Base-by-base conservation (phyloP, 2,113 vertebrate species). In the Cervus canadensis region DNA sequence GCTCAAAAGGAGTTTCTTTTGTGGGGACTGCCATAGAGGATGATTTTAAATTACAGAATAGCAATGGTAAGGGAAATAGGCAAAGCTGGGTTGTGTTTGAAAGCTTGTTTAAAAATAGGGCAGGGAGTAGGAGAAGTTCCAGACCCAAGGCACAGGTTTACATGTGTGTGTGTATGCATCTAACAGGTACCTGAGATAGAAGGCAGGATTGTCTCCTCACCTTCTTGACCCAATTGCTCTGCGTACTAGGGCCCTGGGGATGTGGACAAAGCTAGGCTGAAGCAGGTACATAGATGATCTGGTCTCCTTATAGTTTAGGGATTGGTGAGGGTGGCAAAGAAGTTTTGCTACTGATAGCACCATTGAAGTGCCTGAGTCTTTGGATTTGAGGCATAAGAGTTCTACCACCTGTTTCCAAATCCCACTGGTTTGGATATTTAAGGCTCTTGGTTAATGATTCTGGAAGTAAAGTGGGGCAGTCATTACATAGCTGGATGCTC, bases 11-110 rank as follows among this genome's bases (percentile, higher is more conserved):
- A 62, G 2, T 40, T 57, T 94, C 19, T 78, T 81, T 36, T 71
- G 25, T 28, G 57, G 7, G 28, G 7, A 78, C 6, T 91, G 28
- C n/a, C 57, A 62, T 28, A 71, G 23, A 62, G 36, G 60, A 64
- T 87, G 81, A 93, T 82, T 97, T 97, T 87, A 96, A 84, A 48
- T 21, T 76, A 26, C 9, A 76, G 62, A 93, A 64, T 5, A 97
- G 33, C n/a, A 60, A 26, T 67, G 40, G 17, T 67, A 21, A 97
- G 87, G 74, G 30, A 87, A 87, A n/a, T 43, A 87, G 30, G 28
- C 23, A 97, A 95, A 84, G 14, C 10, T 96, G 54, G 11, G 40
- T 90, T 94, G 36, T 57, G 83, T 23, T 48, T 74, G 91, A 52
- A 93, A 67, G 40, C 2, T 30, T 79, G 19, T 26, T 28, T 84